Conservation (phyloP, 2,888 invertebrate species). For the Caenorhabditis zanzibari region DNA sequence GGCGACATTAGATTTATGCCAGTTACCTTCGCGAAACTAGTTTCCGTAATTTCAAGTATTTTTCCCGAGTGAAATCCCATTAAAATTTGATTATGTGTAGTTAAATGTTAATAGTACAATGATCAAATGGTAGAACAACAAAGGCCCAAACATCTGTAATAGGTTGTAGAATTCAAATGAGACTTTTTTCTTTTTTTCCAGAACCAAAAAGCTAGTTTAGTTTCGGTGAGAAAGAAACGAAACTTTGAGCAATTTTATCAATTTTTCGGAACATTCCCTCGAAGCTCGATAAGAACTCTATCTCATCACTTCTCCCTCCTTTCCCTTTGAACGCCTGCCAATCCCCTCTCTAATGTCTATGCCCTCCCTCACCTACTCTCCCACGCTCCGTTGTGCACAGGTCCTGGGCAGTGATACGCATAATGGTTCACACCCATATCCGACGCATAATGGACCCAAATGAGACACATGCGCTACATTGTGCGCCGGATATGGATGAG, state of each 20-base stretch:
- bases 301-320: too few relatives aligned
- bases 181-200: too few relatives aligned
- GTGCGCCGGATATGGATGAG: too few relatives aligned
- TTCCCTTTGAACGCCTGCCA: neutral
- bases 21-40: neutral
- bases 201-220: neutral
- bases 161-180: too few relatives aligned
- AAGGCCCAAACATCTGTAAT: too few relatives aligned
- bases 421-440: conserved; percentile 74
- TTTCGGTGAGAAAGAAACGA: too few relatives aligned
- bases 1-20: conserved; percentile 3
- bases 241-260: too few relatives aligned
- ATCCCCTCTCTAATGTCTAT: neutral
- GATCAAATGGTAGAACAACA: neutral
- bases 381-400: conserved; percentile 62
- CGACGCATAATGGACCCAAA: too few relatives aligned
- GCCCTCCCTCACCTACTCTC: neutral
- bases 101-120: neutral
- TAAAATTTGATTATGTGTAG: neutral
- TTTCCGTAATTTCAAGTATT: conserved; percentile 24
- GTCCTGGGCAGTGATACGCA: conserved; percentile 74
- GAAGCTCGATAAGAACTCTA: too few relatives aligned
- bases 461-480: too few relatives aligned
- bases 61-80: neutral
- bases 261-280: too few relatives aligned